phyloP scores from a whole-genome alignment of 2,113 vertebrate species.

The Lycaon pictus region DNA sequence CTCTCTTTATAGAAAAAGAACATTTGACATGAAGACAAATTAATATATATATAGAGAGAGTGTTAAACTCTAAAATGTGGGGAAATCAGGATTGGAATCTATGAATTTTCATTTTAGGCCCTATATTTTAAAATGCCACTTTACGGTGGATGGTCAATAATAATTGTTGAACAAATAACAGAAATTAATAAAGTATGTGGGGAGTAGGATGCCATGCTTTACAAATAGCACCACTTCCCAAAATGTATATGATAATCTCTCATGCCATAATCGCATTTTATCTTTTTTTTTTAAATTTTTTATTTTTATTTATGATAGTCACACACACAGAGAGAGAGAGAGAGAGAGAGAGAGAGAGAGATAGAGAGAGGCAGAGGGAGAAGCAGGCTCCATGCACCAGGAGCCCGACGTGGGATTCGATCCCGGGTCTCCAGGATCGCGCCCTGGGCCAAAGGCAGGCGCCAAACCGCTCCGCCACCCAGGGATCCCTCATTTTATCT shows the following conservation, averaged over 20 bases:
- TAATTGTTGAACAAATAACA: neutral
- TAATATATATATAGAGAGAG: no score
- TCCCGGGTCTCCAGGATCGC: no score
- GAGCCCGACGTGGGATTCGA: no score
- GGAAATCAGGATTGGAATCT: neutral
- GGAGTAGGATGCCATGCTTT: neutral
- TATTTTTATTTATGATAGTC: no score
- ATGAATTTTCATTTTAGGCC: neutral
- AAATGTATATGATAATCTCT: neutral
- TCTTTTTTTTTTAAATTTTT: neutral
- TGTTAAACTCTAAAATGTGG: neutral
- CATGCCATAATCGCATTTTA: neutral
- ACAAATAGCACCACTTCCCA: neutral
- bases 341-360: no score
- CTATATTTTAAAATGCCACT: neutral
- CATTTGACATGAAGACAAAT: neutral
- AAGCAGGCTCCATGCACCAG: no score
- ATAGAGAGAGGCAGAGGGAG: no score
- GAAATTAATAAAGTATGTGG: neutral
- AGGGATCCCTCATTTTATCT: no score
- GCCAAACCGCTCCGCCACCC: no score
- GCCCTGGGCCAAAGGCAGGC: no score
- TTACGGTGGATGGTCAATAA: neutral
- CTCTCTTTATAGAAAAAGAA: neutral
- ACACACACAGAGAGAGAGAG: no score